Base-by-base conservation (phyloP, 2,888 invertebrate genomes). In the Neoascia interrupta region DNA sequence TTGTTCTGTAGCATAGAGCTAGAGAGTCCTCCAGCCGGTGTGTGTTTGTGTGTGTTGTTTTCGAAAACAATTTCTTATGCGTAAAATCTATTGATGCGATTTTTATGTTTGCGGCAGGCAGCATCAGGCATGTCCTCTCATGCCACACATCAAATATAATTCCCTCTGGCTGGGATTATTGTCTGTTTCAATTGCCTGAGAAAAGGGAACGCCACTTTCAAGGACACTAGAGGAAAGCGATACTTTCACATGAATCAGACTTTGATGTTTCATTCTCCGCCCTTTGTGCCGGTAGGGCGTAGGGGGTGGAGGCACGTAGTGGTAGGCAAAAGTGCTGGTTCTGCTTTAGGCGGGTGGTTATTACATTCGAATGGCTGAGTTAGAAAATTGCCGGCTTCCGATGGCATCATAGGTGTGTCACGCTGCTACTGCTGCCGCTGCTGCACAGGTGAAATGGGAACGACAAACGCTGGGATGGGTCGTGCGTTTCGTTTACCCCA, bases 341-440 rank as follows among this genome's bases (percentile, higher is more conserved):
- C 39, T 31, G 53, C 37, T 16, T 18, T 23, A 8, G 10, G 19
- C 41, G 39, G 56, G 56, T 58, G 39, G 47, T 72, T 60, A 66
- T 79, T 79, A 72, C 64, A 60, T 72, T 66, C 66, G 31, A 79
- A 60, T 79, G 76, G 72, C 34, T 79, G 72, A 66, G 36, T 58
- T 60, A 72, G 76, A 79, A 79, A 79, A 79, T 79, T 79, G 72
- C 47, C 54, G 49, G 58, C 53, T 60, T 76, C 72, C 69, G 56
- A 56, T 37, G 54, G 15, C 2, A 28, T 10, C 28, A 73, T 31
- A n/a, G 39, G 6, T 11, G 16, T 13, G 13, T 36, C 34, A 39
- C 28, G 58, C 41, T 23, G 45, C 16, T 51, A 36, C 15, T 54
- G 8, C 18, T 28, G 45, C 37, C 28, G 15, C 31, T 60, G 53